Evolutionary conservation across 2,888 invertebrate species (phyloP), one percentile per base, ranked within the genome.

Genomic region (Drosophila sordidapex): DNA sequence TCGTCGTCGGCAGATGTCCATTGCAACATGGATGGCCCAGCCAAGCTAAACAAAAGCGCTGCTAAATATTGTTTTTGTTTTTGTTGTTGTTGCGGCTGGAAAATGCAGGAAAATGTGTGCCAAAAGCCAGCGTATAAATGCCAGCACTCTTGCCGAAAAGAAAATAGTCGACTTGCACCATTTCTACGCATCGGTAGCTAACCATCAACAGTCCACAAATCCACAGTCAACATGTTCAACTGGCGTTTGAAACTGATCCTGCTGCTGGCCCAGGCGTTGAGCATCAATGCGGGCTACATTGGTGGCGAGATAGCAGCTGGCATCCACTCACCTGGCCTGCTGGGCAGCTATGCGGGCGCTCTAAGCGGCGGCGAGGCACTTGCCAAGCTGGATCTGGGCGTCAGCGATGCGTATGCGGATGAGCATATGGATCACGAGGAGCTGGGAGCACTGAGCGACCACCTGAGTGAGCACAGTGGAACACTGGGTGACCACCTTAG

Each of bases 101-200:
- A 89, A 87, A 87, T 81, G 74, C 77, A 86, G 79, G 89, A 89
- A 87, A 90, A 90, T 83, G 70, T 77, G 78, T 79, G 79, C 62
- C 73, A 67, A 69, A 87, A 82, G 62, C 56, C 71, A 77, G 63
- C 60, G 74, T 89, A 89, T 89, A 89, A 87, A 87, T 75, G 77
- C 73, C 69, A 62, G 66, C 58, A 53, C 57, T 65, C 64, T 74
- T 60, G 73, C 57, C 66, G 74, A 82, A 79, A 85, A 80, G 79
- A 90, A 88, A 91, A 87, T 91, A 91, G 90, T 91, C 76, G 79
- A 79, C 81, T 88, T 82, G 78, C 79, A 85, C 80, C 90, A 85
- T 85, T 80, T 83, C 81, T 81, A 79, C 83, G 86, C 83, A 79
- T 71, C 89, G 85, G 91, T 89, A 66, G 58, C 51, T 53, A 56